Evolutionary conservation across 2,797 vertebrate species (phyloP).

Genomic region (Enteromius trimaculatus): DNA sequence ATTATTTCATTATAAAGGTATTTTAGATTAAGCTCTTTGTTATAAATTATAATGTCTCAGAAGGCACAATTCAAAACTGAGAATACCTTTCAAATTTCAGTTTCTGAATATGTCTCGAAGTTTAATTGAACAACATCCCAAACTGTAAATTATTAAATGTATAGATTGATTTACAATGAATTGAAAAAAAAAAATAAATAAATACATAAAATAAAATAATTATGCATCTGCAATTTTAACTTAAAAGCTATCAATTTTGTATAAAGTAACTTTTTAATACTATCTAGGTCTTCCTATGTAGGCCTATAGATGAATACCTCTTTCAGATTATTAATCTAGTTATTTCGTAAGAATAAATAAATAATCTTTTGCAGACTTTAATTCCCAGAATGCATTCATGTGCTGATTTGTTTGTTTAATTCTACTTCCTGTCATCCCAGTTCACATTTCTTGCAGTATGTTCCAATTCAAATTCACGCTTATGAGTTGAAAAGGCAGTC

Average conservation of each 20-base stretch:
- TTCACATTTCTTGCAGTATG: not conserved
- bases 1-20: not conserved
- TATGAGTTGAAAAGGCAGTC: not conserved
- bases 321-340: not conserved
- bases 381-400: not conserved
- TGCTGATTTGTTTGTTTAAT: not conserved
- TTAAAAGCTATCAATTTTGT: not conserved
- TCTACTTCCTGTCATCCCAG: not conserved
- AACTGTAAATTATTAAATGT: not conserved
- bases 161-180: not conserved
- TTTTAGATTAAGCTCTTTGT: not conserved
- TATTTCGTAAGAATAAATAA: not conserved
- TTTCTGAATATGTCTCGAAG: not conserved
- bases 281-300: not conserved
- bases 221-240: not conserved
- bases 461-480: not conserved
- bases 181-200: not conserved
- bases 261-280: not conserved
- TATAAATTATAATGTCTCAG: not conserved
- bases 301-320: not conserved
- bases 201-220: no score
- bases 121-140: not conserved
- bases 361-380: not conserved
- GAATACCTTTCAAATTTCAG: not conserved
- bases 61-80: not conserved